Base-by-base conservation (phyloP, 2,113 vertebrate genomes). In the Lasiurus cinereus region DNA sequence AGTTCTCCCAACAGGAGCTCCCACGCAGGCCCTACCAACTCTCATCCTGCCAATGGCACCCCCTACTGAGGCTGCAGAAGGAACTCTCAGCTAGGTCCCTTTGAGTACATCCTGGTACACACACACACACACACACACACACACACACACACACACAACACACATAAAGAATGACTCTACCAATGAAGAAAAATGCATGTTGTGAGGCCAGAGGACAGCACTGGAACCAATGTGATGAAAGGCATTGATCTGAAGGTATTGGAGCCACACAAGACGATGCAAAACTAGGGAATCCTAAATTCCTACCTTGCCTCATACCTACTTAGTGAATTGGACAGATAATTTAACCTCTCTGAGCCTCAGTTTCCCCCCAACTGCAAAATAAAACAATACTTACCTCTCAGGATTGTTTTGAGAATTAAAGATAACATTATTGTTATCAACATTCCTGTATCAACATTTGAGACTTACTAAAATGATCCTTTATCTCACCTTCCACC, bases 1-100 rank as follows among this genome's bases (percentile, higher is more conserved):
- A 98, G 88, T 89, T 91, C 95, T 96, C 94, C 90, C 94, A 97
- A 96, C 90, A 96, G 56, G 43, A 87, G 97, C 95, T 97, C 98
- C 98, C 97, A 98, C 97, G 0, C 43, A 97, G 96, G n/a, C 72
- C 83, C 91, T 46, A 95, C 92, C 83, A 96, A 88, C 83, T 93
- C 95, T 72, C 96, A 80, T 96, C 96, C 92, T 95, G 95, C 88
- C 88, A 39, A 46, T 1, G 31, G 69, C 93, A 83, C n/a, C 93
- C 82, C 69, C 88, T 73, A 14, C 86, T 14, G 27, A 88, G 88
- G 64, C 69, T 89, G 73, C 29, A 8, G 77, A 90, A 94, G 74
- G n/a, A 22, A 76, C 78, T 46, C 39, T 39, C 10, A 31, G 85
- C 7, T 5, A 36, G 64, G 48, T 22, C 79, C 70, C 24, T 70